Percentiles rank a stretch among this genome's conserved stretches.
Evolutionary conservation across 53 echinoderm and acorn worm species (phyloP).

Genomic region (Holothuria scabra): DNA sequence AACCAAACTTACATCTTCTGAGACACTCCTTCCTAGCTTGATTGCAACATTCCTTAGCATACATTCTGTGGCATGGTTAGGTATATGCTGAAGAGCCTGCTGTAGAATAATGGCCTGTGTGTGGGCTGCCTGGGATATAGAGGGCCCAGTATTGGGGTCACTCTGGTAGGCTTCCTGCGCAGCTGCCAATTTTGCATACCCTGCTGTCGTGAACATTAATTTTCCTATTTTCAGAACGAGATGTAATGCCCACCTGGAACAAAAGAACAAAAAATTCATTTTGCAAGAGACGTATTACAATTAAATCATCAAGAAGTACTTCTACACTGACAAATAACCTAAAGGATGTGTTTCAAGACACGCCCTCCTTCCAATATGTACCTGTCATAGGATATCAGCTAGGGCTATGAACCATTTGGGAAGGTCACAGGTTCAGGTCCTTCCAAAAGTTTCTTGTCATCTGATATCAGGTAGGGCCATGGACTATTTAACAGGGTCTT

Average conservation of each 20-base stretch:
- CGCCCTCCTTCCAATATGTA: no score
- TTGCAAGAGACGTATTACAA: no score
- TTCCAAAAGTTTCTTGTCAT: no score
- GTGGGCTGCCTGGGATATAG: slow-evolving; percentile 86
- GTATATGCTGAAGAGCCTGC: slow-evolving; percentile 97
- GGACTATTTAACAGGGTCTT: no score
- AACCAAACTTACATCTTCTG: slow-evolving; percentile 36
- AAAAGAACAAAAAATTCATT: not conserved
- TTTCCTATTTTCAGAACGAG: slow-evolving; percentile 96
- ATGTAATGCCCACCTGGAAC: slow-evolving; percentile 71
- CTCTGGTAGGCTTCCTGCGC: slow-evolving; percentile 96
- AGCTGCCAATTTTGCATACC: slow-evolving; percentile 92
- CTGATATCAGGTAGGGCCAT: no score
- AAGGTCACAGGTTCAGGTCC: no score
- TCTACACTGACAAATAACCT: no score
- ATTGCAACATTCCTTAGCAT: slow-evolving; percentile 95
- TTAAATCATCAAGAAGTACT: no score
- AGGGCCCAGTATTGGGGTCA: slow-evolving; percentile 62
- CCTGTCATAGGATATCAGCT: no score
- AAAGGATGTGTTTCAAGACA: no score
- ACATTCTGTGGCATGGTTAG: slow-evolving; percentile 96
- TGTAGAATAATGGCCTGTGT: slow-evolving; percentile 95
- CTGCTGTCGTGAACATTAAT: slow-evolving; percentile 95
- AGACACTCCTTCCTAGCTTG: slow-evolving; percentile 84
- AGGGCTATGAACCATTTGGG: no score